Percentiles rank a stretch among this genome's conserved stretches.
Evolutionary conservation across 2,113 vertebrate genomes (phyloP).

Genomic region (Girardinichthys multiradiatus): DNA sequence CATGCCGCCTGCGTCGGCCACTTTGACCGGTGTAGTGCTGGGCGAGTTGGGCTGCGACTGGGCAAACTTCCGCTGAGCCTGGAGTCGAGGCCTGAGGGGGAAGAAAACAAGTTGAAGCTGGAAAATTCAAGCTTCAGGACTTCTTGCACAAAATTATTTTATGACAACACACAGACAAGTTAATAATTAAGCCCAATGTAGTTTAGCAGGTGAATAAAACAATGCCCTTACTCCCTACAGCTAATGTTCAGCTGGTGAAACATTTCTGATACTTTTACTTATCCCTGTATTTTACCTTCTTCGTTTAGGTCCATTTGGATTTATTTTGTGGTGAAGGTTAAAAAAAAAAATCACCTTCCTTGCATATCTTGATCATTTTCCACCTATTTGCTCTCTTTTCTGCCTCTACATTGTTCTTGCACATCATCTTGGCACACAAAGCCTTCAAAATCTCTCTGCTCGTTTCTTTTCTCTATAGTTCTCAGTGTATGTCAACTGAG

Average conservation of each 20-base stretch:
- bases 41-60: slow-evolving; percentile 99
- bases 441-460: slow-evolving; percentile 37
- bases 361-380: slow-evolving; percentile 7
- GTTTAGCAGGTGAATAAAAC: background rate
- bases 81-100: slow-evolving; percentile 91
- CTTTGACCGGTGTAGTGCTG: slow-evolving; percentile 98
- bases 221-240: background rate
- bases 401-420: background rate
- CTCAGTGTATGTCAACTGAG: slow-evolving; percentile 34
- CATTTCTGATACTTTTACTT: too few species aligned
- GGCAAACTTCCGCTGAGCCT: slow-evolving; percentile 99
- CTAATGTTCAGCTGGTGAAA: slow-evolving; percentile 22
- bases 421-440: slow-evolving; percentile 18
- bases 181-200: background rate
- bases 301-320: background rate
- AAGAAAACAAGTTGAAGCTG: background rate
- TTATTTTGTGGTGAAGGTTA: background rate
- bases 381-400: slow-evolving; percentile 4
- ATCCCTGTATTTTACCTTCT: background rate
- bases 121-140: background rate
- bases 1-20: slow-evolving; percentile 83
- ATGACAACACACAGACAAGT: background rate
- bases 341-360: background rate
- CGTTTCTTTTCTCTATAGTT: slow-evolving; percentile 52
- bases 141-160: too few species aligned